These are phyloP conservation scores for Ceratitis capitata DNA, from an alignment of 1,140 invertebrate genomes.

Conservation along the genomic window DNA sequence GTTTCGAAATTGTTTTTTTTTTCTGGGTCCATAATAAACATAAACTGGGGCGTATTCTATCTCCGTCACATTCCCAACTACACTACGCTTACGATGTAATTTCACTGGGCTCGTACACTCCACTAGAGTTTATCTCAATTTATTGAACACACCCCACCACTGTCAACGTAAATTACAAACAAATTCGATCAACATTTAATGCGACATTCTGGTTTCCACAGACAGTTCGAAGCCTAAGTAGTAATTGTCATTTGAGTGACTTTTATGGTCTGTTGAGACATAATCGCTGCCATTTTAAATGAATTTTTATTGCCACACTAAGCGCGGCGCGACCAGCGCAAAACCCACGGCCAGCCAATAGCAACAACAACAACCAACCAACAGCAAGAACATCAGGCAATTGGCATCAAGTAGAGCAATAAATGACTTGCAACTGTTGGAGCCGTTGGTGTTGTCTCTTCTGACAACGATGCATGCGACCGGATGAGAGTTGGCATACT, in stretches of 20 bases:
- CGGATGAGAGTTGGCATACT: not conserved
- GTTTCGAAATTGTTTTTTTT: too few relatives aligned
- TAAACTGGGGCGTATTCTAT: too few relatives aligned
- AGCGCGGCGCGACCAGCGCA: not conserved
- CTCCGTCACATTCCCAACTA: too few relatives aligned
- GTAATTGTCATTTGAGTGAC: constrained; percentile 65
- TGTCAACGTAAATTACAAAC: constrained; percentile 8
- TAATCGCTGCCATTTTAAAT: constrained; percentile 66
- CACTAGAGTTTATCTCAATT: too few relatives aligned
- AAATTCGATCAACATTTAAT: constrained; percentile 37
- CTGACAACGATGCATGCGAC: not conserved
- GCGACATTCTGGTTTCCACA: constrained; percentile 14
- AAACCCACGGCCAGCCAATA: not conserved
- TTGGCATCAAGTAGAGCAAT: constrained; percentile 35
- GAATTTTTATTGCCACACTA: constrained; percentile 65
- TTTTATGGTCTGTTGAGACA: constrained; percentile 66
- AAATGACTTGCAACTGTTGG: constrained; percentile 18
- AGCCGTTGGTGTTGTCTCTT: not conserved
- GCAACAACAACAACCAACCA: constrained; percentile 43
- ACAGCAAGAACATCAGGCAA: constrained; percentile 15
- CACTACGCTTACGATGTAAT: too few relatives aligned
- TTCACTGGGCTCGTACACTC: too few relatives aligned
- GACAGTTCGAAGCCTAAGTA: constrained; percentile 57
- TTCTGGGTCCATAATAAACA: too few relatives aligned
- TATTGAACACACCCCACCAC: not conserved